Evolutionary conservation across 2,888 invertebrate species (phyloP), one percentile per base, ranked within the genome.

Genomic region (Sminthurides aquaticus): DNA sequence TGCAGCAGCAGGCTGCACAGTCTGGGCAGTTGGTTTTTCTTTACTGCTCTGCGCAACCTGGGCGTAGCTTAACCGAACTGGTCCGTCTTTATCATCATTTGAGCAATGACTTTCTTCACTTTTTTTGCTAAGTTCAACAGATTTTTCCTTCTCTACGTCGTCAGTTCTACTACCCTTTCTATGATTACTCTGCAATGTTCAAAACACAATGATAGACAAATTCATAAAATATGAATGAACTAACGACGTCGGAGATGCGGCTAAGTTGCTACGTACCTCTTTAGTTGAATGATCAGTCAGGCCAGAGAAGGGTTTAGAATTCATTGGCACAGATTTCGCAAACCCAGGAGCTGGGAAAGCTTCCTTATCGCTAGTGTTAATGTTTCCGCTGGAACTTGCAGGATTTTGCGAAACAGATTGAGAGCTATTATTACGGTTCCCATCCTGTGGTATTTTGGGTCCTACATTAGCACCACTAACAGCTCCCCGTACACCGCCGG

Each of bases 1-100:
- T 52, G 58, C 57, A 43, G 57, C 54, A 29, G 67, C 58, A 56
- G 49, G 24, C n/a, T 11, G 3, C 15, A 55, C 61, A 24, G 68
- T 64, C 49, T 60, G 61, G 58, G 59, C 60, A n/a, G 65, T 25
- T 48, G 69, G 54, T 62, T 72, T 71, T 28, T 75, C 74, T 64
- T 75, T 75, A 24, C 75, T 67, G 28, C 66, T 69, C 76, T 86
- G 85, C 49, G 85, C 85, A 67, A 85, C 85, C 78, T 86, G 86
- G 68, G 86, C 86, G 77, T 86, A 86, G 77, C 85, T 85, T 77
- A 85, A 80, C 52, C 72, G 69, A 81, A 71, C 70, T 29, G 71
- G 71, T 54, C 74, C 72, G 28, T 73, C 74, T 34, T 66, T 57
- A 61, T 71, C 74, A n/a, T 74, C 73, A 65, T 49, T 74, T 74